phyloP scores from a whole-genome alignment of 2,888 invertebrate species.

The Norana najaformis region DNA sequence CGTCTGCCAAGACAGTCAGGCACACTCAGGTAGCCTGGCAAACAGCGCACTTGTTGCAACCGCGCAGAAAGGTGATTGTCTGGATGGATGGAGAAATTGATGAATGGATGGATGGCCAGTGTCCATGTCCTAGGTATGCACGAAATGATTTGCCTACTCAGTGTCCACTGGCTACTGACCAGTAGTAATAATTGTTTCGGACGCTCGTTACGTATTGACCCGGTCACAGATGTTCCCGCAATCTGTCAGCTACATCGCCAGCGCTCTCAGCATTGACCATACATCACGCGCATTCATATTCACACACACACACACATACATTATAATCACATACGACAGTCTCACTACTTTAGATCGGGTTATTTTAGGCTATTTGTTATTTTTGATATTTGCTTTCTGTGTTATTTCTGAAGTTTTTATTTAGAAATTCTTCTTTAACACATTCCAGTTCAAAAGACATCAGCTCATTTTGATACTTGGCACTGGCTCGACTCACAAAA shows the following conservation, averaged over 20 bases:
- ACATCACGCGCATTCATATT: too few relatives aligned
- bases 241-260: background rate
- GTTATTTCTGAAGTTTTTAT: too few relatives aligned
- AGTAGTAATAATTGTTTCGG: constrained; percentile 13
- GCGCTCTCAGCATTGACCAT: too few relatives aligned
- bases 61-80: background rate
- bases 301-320: too few relatives aligned
- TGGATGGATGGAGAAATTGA: background rate
- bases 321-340: too few relatives aligned
- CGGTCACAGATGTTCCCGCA: background rate
- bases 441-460: too few relatives aligned
- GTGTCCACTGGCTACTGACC: background rate
- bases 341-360: too few relatives aligned
- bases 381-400: too few relatives aligned
- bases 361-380: too few relatives aligned
- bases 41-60: background rate
- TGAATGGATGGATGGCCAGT: background rate
- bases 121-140: background rate
- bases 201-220: background rate
- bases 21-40: background rate
- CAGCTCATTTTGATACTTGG: too few relatives aligned
- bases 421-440: too few relatives aligned
- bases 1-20: background rate
- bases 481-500: too few relatives aligned
- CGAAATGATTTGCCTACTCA: background rate